These are phyloP conservation scores for Sebastes reedi DNA, from an alignment of 2,797 vertebrate species.

Conservation along the genomic window DNA sequence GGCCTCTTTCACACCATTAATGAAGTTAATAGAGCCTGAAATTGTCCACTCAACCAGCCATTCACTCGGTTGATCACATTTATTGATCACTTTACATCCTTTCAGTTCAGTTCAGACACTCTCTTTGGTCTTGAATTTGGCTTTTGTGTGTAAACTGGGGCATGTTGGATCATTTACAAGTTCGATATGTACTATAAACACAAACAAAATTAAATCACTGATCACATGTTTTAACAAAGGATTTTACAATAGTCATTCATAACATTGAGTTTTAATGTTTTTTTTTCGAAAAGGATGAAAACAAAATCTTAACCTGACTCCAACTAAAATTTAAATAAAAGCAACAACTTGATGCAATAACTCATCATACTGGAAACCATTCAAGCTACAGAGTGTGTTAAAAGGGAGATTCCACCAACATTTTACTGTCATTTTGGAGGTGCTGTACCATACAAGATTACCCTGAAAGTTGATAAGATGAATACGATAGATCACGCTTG, in stretches of 20 bases:
- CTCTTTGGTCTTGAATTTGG: conserved; percentile 1
- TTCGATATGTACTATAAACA: neutral
- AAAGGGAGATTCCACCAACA: neutral
- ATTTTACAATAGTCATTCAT: neutral
- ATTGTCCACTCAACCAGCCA: conserved; percentile 46
- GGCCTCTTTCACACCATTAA: conserved; percentile 37
- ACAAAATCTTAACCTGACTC: neutral
- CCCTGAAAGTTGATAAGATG: too few relatives aligned
- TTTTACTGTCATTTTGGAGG: too few relatives aligned
- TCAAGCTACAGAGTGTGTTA: neutral
- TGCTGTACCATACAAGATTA: too few relatives aligned
- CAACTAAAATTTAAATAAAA: neutral
- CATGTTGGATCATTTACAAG: neutral
- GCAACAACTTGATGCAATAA: rapidly evolving
- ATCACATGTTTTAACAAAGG: neutral
- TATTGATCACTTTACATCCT: conserved; percentile 61
- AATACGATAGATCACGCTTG: neutral
- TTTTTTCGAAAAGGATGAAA: neutral
- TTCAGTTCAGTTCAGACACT: conserved; percentile 19
- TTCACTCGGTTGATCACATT: conserved; percentile 51
- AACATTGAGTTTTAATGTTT: too few relatives aligned
- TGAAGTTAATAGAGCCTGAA: conserved; percentile 66
- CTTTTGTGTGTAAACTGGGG: neutral
- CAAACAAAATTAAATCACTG: neutral
- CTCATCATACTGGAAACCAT: neutral